Evolutionary conservation across 2,888 invertebrate species (phyloP).

Genomic region (Drosophila infuscata): DNA sequence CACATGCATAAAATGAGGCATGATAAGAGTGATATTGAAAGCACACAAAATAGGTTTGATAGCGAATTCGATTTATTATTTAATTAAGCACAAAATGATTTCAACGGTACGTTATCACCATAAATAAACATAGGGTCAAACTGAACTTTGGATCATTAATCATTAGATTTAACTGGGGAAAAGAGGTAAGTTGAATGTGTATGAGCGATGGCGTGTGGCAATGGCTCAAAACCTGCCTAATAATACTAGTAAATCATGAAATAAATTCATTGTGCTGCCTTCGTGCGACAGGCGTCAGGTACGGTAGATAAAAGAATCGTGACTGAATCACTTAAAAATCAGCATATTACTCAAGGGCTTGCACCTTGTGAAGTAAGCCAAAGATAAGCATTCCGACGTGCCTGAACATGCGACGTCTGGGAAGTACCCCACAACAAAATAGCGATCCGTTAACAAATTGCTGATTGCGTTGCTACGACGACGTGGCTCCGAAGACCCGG

Average conservation of each 20-base stretch:
- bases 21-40: conserved; percentile 16
- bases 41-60: conserved; percentile 31
- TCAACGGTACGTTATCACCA: conserved; percentile 54
- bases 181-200: conserved; percentile 6
- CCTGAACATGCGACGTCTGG: conserved; percentile 34
- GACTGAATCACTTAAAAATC: conserved; percentile 66
- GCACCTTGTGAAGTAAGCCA: conserved; percentile 36
- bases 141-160: conserved; percentile 72
- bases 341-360: conserved; percentile 58
- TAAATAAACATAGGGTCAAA: conserved; percentile 54
- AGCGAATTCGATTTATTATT: conserved; percentile 52
- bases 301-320: conserved; percentile 48
- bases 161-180: conserved; percentile 36
- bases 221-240: conserved; percentile 5
- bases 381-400: conserved; percentile 49
- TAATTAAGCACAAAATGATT: conserved; percentile 41
- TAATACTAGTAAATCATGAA: conserved; percentile 11
- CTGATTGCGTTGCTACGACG: conserved; percentile 37
- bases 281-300: conserved; percentile 23
- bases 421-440: conserved; percentile 49
- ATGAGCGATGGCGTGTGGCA: conserved; percentile 32
- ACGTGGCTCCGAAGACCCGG: background rate
- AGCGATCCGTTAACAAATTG: conserved; percentile 40
- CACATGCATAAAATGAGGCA: conserved; percentile 27
- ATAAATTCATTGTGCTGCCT: background rate